Evolutionary conservation across 2,113 vertebrate species (phyloP).

Genomic region (Psittacus erithacus): DNA sequence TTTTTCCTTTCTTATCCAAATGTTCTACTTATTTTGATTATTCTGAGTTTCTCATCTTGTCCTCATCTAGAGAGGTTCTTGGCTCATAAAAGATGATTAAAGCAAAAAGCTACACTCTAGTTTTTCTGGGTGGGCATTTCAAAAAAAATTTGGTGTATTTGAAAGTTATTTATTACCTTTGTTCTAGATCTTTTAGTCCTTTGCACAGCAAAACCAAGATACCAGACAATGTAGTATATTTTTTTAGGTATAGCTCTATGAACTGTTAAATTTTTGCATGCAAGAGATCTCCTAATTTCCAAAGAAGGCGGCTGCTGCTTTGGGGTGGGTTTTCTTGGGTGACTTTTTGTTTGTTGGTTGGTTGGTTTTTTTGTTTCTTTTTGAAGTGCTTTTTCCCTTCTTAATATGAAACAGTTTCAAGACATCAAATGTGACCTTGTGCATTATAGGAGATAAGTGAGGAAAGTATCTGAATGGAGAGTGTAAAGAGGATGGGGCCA

Average conservation of each 20-base stretch:
- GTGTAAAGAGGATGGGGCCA: neutral
- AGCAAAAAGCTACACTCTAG: neutral
- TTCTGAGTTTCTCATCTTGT: neutral
- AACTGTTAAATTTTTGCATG: neutral
- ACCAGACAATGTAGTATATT: fast-evolving
- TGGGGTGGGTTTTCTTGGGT: neutral
- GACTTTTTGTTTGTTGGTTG: neutral
- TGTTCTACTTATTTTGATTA: neutral
- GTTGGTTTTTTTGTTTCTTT: neutral
- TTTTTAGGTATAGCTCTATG: neutral
- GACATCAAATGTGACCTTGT: neutral
- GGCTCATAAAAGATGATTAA: neutral
- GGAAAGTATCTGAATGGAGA: neutral
- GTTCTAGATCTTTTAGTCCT: neutral
- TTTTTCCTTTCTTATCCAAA: neutral
- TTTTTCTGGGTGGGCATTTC: neutral
- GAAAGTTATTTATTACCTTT: neutral
- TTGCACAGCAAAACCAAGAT: neutral
- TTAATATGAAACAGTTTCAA: neutral
- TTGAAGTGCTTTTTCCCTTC: neutral
- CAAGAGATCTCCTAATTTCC: neutral
- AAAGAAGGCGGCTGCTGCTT: neutral
- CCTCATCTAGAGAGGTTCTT: neutral
- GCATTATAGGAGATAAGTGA: neutral
- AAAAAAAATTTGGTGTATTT: neutral